Percentiles rank a stretch among this genome's conserved stretches.
Conservation (phyloP, 2,113 vertebrate species). For the Mormyrus iriodes region DNA sequence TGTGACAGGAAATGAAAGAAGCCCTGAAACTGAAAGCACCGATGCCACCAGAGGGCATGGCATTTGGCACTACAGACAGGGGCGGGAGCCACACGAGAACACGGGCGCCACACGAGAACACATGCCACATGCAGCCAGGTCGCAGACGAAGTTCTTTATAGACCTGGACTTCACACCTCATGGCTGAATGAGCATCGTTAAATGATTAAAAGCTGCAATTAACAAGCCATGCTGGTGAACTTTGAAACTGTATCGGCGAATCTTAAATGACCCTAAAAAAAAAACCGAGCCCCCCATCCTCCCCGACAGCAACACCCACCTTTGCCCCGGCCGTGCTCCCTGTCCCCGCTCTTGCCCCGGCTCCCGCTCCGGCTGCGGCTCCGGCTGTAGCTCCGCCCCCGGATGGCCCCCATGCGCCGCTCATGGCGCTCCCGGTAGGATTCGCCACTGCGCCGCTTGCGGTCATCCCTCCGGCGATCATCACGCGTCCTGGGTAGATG, state of each 20-base stretch:
- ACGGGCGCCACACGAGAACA: background rate
- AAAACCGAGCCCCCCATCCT: no score
- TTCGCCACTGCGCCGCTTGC: slow-evolving; percentile 84
- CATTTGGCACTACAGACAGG: background rate
- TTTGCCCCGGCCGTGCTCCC: slow-evolving; percentile 61
- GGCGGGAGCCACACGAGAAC: background rate
- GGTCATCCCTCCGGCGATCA: slow-evolving; percentile 87
- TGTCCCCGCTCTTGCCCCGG: slow-evolving; percentile 53
- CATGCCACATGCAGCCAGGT: background rate
- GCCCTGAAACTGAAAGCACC: background rate
- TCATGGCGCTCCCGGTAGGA: slow-evolving; percentile 85
- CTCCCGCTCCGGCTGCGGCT: slow-evolving; percentile 74
- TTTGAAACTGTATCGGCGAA: background rate
- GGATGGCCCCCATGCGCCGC: slow-evolving; percentile 66
- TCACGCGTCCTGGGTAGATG: slow-evolving; percentile 67
- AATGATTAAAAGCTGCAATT: background rate
- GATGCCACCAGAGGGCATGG: background rate
- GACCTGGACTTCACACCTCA: slow-evolving; percentile 48
- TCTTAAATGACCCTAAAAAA: background rate
- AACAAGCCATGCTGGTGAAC: background rate
- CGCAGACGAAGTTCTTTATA: background rate
- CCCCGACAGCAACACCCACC: background rate
- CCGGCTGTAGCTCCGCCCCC: slow-evolving; percentile 60
- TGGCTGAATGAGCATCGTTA: background rate
- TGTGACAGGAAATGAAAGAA: slow-evolving; percentile 25